Conservation (phyloP, 2,888 invertebrate species). For the Acanthosepion lycidas region DNA sequence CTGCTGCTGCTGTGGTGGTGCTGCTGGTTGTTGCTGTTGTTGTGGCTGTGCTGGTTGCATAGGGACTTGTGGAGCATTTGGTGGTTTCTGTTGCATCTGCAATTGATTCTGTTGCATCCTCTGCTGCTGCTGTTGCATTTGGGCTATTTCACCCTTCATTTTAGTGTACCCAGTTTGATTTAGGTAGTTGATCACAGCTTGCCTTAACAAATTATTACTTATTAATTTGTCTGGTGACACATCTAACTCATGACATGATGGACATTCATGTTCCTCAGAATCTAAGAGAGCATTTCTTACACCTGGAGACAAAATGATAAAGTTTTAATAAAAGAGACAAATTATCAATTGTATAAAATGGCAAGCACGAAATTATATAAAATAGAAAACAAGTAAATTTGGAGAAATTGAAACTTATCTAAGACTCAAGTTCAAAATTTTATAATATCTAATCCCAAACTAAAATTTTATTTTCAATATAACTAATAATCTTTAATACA, state of each 20-base stretch:
- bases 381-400: too few species aligned
- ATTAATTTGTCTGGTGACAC: slow-evolving; percentile 93
- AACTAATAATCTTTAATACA: too few species aligned
- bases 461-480: too few species aligned
- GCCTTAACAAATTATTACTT: slow-evolving; percentile 90
- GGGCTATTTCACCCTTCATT: slow-evolving; percentile 54
- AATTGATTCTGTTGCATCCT: slow-evolving; percentile 47
- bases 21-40: slow-evolving; percentile 45
- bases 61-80: slow-evolving; percentile 11
- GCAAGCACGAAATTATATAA: too few species aligned
- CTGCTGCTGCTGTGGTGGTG: slow-evolving; percentile 46
- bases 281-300: slow-evolving; percentile 90
- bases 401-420: too few species aligned
- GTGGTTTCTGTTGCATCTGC: slow-evolving; percentile 50
- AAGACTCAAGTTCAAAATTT: too few species aligned
- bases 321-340: background rate
- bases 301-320: slow-evolving; percentile 78
- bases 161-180: slow-evolving; percentile 91
- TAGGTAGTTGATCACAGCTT: slow-evolving; percentile 90
- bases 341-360: too few species aligned
- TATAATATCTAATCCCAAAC: too few species aligned
- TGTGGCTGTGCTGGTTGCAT: slow-evolving; percentile 41
- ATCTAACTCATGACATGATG: slow-evolving; percentile 93
- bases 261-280: slow-evolving; percentile 95
- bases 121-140: slow-evolving; percentile 44